A percentile compares a stretch with the other conserved stretches of the same genome.
Evolutionary conservation across 2,113 vertebrate species (phyloP).

Genomic region (Taxidea taxus): DNA sequence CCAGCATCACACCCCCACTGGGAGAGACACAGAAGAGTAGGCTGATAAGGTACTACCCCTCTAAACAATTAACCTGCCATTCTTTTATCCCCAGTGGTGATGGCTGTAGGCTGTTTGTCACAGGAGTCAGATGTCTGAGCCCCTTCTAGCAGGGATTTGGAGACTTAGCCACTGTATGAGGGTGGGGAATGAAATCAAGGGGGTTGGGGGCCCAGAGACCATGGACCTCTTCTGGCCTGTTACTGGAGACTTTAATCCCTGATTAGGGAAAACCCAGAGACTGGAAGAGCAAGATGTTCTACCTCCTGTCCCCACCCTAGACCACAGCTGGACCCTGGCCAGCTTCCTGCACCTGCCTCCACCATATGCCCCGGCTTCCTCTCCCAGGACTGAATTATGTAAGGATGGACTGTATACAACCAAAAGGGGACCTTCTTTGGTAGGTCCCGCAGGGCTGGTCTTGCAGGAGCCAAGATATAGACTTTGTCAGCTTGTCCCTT

Average conservation of each 20-base stretch:
- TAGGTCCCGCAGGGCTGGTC: not conserved
- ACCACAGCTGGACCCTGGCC: slow-evolving; percentile 57
- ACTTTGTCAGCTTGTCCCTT: slow-evolving; percentile 26
- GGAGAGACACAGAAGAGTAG: slow-evolving; percentile 17
- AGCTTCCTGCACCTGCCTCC: slow-evolving; percentile 74
- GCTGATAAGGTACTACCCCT: not conserved
- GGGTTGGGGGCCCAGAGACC: not conserved
- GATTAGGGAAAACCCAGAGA: slow-evolving; percentile 62
- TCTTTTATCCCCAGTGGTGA: not conserved
- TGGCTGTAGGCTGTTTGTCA: not conserved
- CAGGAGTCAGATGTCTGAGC: not conserved
- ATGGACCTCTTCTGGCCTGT: slow-evolving; percentile 18
- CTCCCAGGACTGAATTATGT: slow-evolving; percentile 61
- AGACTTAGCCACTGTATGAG: not conserved
- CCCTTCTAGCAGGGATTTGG: not conserved
- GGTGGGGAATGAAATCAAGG: slow-evolving; percentile 1
- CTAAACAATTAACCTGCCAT: not conserved
- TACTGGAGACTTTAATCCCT: slow-evolving; percentile 73
- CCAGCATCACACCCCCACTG: slow-evolving; percentile 97
- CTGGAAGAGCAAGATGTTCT: slow-evolving; percentile 57
- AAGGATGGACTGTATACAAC: slow-evolving; percentile 36
- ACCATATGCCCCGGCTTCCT: not conserved
- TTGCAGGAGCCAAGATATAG: slow-evolving; percentile 11
- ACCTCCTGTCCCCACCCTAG: not conserved
- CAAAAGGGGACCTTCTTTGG: slow-evolving; percentile 19